These are phyloP conservation scores for Morbakka virulenta DNA, from an alignment of 30 jellyfish, hydroid and myxozoan species.

Conservation along the genomic window DNA sequence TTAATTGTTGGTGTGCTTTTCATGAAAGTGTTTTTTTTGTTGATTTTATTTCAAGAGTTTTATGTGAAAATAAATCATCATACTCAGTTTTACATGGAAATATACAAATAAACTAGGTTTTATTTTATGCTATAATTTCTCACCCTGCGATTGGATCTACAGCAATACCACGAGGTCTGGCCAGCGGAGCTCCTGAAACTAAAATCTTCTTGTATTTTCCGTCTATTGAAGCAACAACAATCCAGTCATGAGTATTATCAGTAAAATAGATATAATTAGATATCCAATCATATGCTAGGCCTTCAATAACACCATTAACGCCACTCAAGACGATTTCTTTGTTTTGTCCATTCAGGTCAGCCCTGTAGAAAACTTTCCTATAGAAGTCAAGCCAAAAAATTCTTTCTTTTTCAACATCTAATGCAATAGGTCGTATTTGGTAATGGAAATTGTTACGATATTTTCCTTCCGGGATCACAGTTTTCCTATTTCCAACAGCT, in stretches of 20 bases:
- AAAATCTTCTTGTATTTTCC: slow-evolving; percentile 53
- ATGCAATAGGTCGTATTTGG: slow-evolving; percentile 44
- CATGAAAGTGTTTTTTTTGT: too few species aligned
- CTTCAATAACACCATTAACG: slow-evolving; percentile 73
- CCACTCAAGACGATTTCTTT: slow-evolving; percentile 26
- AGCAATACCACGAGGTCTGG: slow-evolving; percentile 84
- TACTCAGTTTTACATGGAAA: too few species aligned
- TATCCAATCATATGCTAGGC: slow-evolving; percentile 90
- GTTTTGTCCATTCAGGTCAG: slow-evolving; percentile 54
- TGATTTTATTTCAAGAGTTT: too few species aligned
- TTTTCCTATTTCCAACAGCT: background rate
- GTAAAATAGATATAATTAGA: slow-evolving; percentile 95
- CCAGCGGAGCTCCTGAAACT: slow-evolving; percentile 28
- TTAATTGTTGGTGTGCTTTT: too few species aligned
- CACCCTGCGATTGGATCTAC: slow-evolving; percentile 90
- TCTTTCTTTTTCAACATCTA: slow-evolving; percentile 52
- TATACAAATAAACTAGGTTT: too few species aligned
- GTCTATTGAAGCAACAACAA: slow-evolving; percentile 74
- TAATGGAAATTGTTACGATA: background rate
- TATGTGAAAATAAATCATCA: too few species aligned
- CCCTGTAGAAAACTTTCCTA: slow-evolving; percentile 42
- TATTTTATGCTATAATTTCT: too few species aligned
- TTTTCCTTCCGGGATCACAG: background rate
- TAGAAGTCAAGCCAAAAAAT: slow-evolving; percentile 84
- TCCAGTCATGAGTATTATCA: slow-evolving; percentile 70